Conservation (phyloP, 2,888 invertebrate species). For the Colostygia pectinataria region DNA sequence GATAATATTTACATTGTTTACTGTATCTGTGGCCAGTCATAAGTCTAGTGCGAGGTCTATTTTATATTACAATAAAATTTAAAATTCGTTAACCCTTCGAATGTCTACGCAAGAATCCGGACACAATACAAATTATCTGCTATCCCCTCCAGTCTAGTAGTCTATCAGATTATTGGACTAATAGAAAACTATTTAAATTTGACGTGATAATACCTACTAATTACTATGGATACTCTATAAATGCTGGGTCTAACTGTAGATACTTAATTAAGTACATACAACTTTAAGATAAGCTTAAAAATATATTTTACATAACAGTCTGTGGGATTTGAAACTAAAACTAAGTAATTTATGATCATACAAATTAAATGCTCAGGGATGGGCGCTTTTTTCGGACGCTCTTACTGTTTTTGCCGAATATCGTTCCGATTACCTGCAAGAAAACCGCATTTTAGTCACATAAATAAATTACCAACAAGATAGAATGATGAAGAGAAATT, state of each 20-base stretch:
- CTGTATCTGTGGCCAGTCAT: constrained; percentile 29
- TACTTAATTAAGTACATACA: constrained; percentile 19
- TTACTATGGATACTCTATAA: constrained; percentile 24
- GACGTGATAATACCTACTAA: constrained; percentile 13
- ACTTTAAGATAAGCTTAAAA: constrained; percentile 34
- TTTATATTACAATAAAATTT: constrained; percentile 32
- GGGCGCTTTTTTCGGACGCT: constrained; percentile 90
- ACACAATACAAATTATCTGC: too few relatives aligned
- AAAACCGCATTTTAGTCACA: not conserved
- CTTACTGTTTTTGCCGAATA: constrained; percentile 90
- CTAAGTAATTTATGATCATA: constrained; percentile 40
- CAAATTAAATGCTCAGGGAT: constrained; percentile 87
- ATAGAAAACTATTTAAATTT: constrained; percentile 29
- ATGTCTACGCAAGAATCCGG: too few relatives aligned
- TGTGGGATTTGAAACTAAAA: constrained; percentile 51
- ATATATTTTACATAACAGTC: constrained; percentile 64
- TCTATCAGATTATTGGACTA: constrained; percentile 29
- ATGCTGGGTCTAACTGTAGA: constrained; percentile 30
- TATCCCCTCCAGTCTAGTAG: too few relatives aligned
- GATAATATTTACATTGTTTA: constrained; percentile 54
- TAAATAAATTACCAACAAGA: not conserved
- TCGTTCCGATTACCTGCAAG: constrained; percentile 86
- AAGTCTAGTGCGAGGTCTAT: constrained; percentile 64
- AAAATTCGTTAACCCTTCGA: constrained; percentile 36
- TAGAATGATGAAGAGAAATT: too few relatives aligned